These are phyloP conservation scores for Cotesia glomerata DNA, from an alignment of 1,140 invertebrate genomes.

Conservation along the genomic window DNA sequence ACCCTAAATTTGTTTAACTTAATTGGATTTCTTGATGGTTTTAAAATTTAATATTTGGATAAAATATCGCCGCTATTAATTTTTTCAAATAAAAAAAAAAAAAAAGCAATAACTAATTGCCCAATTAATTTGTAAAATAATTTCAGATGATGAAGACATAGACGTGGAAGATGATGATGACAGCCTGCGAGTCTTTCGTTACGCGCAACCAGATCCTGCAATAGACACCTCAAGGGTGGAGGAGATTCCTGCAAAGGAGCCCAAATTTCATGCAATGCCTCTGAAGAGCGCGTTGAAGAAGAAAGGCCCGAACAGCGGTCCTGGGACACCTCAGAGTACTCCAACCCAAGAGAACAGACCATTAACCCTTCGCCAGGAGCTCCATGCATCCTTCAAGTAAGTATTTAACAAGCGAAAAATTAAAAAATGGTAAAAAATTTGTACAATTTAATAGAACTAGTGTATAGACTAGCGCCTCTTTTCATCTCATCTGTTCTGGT, in stretches of 20 bases:
- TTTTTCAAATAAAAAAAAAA: too few species aligned
- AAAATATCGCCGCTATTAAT: too few species aligned
- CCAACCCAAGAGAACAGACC: conserved; percentile 80
- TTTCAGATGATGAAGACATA: conserved; percentile 64
- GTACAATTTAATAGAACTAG: too few species aligned
- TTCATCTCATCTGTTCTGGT: neutral
- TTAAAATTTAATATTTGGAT: too few species aligned
- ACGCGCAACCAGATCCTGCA: conserved; percentile 67
- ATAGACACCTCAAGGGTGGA: conserved; percentile 84
- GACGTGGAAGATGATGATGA: conserved; percentile 65
- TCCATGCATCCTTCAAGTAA: conserved; percentile 70
- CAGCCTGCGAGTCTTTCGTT: conserved; percentile 61
- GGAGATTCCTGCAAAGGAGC: conserved; percentile 89
- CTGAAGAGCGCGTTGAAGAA: conserved; percentile 93
- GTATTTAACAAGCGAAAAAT: conserved; percentile 37
- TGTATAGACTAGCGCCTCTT: neutral
- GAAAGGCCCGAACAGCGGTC: conserved; percentile 67
- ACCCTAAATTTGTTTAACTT: too few species aligned
- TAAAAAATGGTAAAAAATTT: too few species aligned
- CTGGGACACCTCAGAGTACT: conserved; percentile 71
- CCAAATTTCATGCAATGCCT: conserved; percentile 85
- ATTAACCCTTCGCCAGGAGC: conserved; percentile 73
- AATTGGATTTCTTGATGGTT: too few species aligned
- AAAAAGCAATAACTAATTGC: too few species aligned
- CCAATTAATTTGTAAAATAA: neutral